Evolutionary conservation across 2,113 vertebrate genomes (phyloP), one percentile per base, ranked within the genome.

Genomic region (Oreochromis tanganicae): DNA sequence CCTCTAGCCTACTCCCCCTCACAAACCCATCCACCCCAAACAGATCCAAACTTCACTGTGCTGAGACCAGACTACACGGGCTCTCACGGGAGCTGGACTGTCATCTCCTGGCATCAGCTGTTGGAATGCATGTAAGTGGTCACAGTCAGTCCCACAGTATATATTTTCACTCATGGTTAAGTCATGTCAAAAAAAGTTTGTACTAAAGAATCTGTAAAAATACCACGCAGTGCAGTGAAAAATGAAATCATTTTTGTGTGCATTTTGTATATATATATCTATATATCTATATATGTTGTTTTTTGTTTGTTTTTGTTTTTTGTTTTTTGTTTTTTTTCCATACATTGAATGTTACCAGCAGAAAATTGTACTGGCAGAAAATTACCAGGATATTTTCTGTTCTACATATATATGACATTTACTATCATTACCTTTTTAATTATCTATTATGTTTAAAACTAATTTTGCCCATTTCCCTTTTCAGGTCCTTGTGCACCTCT

Each of bases 51-150:
- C 78, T 73, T 78, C 12, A 50, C 84, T 46, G n/a, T 34, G 9
- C 59, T 55, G 24, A 66, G 85, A 61, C 78, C 84, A 36, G 88
- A 41, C 92, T 90, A 94, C 86, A 17, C 82, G 87, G 41, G 80
- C 89, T 85, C 87, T 87, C 59, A 88, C 86, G 66, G 83, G 95
- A 93, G 81, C 91, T 79, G 87, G 81, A 61, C 91, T 94, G 87
- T 92, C 94, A 93, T 95, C 94, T 95, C 94, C 91, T 96, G 89
- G 85, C 90, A 94, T 88, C 89, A 90, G 95, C 95, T 90, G 87
- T 89, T 59, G 83, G 73, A 68, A 48, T 83, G 55, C 55, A 93
- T 93, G 81, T 80, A 91, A 92, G 87, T 87, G 54, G 91, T 86
- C 82, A 57, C 46, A 66, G 61, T 92, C 91, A 87, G 81, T 92